Base-by-base conservation (phyloP, 2,888 invertebrate species). In the Conus canariensis region DNA sequence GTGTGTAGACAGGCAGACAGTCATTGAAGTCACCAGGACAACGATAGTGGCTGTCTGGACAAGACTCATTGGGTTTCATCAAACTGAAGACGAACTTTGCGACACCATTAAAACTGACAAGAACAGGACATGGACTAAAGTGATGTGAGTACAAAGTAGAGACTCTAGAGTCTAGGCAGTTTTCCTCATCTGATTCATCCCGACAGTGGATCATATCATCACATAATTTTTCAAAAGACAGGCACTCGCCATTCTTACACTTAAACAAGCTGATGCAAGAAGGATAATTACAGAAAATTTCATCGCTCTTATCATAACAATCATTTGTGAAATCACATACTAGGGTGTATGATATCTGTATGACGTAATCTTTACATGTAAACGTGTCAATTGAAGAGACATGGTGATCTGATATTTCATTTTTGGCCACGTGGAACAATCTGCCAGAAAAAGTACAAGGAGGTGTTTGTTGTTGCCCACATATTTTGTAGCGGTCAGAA, bases 1-100 rank as follows among this genome's bases (percentile, higher is more conserved):
- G 30, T 45, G 80, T 80, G 80, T 80, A 80, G 80, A 80, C 80
- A 80, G 80, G 80, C 80, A 80, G 80, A 19, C 80, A 80, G 45
- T 80, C 80, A 80, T 45, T 80, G 80, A 56, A 80, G 45, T 45
- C 45, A 45, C 80, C 80, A 80, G 80, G 80, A 80, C 80, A 80
- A 80, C 80, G 80, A 14, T 80, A 80, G 12, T 80, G 45, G 45
- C 14, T 45, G 80, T 80, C 45, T 5, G 80, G 80, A 80, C 80
- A 80, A 19, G 80, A 30, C 80, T 80, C 80, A 14, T 7, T 80
- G 12, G 80, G 45, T 9, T 80, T 30, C 80, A 80, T 30, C 12
- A 7, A 14, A 45, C 12, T 45, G 12, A 45, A 30, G 12, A 14
- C 6, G 45, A 80, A 80, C 3, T 14, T 10, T 14, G 6, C 12